Evolutionary conservation across 2,113 vertebrate species (phyloP), one percentile per base, ranked within the genome.

Genomic region (Murina feae): DNA sequence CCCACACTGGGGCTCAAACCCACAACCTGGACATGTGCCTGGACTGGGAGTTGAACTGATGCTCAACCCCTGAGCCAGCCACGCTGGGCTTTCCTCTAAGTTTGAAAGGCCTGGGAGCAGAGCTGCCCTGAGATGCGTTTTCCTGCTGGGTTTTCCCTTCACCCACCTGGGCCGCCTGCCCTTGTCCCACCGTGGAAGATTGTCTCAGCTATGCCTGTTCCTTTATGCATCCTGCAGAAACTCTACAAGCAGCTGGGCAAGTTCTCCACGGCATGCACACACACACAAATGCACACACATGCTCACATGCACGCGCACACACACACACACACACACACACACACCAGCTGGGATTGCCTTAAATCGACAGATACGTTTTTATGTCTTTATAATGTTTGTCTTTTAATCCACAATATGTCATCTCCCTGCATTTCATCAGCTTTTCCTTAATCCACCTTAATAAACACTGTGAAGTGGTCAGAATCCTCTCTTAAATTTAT

Each of bases 251-350:
- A 9, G 47, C 23, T 6, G 16, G 32, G 13, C 16, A 0, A 4
- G 6, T 5, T 37, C 12, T 6, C 18, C 47, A 6, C 28, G 14
- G 23, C 25, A 32, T 2, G 1, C 5, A 0, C 10, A 11, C 2
- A 0, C 11, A 1, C n/a, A 16, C 13, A 18, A n/a, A 30, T 4
- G 1, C 9, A 0, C 10, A 11, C 2, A 0, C 11, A 1, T n/a
- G n/a, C n/a, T n/a, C n/a, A 17, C 14, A 18, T 42, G 42, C 42
- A 42, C 21, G 28, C 11, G 2, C 14, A 1, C 10, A 25, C 2
- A 0, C 18, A 7, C 51, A 37, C 4, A 12, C 58, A 60, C 58
- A 4, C 51, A 39, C 16, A 13, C 28, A 18, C 4, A 13, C 17
- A 9, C 5, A 0, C 0, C n/a, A 25, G 44, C 5, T 4, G 55